A percentile compares a stretch with the other conserved stretches of the same genome.
These are phyloP conservation scores for Xenotilapia flavipinnis DNA, from an alignment of 2,113 vertebrate species.

Conservation along the genomic window DNA sequence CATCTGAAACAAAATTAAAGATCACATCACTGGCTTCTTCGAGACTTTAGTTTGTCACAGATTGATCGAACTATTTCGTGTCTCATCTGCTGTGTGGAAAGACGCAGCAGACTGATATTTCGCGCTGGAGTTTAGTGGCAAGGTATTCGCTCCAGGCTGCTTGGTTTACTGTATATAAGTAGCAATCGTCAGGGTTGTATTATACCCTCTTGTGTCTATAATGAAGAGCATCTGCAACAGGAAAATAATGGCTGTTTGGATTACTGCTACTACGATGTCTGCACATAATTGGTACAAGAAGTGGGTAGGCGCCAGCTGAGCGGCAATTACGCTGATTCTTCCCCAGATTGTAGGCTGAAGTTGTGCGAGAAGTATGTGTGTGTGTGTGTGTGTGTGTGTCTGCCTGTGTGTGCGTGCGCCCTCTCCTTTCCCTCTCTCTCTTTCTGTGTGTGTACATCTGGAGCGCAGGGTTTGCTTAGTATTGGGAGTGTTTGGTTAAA, in stretches of 20 bases:
- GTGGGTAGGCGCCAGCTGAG: constrained; percentile 81
- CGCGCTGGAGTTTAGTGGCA: neutral
- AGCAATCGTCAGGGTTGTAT: constrained; percentile 43
- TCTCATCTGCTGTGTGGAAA: neutral
- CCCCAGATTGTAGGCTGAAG: constrained; percentile 75
- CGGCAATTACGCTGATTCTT: constrained; percentile 75
- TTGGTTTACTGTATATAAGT: constrained; percentile 22
- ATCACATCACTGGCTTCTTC: neutral
- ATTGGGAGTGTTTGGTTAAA: constrained; percentile 95
- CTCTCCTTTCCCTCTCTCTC: neutral
- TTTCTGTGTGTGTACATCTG: constrained; percentile 80
- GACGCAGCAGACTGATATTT: neutral
- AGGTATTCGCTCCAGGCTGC: constrained; percentile 8
- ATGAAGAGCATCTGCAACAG: constrained; percentile 69
- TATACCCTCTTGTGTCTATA: constrained; percentile 56
- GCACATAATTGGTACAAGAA: constrained; percentile 80
- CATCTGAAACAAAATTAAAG: neutral
- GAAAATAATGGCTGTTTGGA: constrained; percentile 70
- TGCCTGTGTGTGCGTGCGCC: neutral
- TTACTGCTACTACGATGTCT: constrained; percentile 69
- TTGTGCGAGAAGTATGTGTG: constrained; percentile 65
- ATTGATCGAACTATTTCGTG: neutral
- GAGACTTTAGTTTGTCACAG: neutral
- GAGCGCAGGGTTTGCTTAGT: constrained; percentile 88
- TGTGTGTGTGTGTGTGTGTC: constrained; percentile 44